Evolutionary conservation across 2,113 vertebrate species (phyloP).

Genomic region (Bos taurus): DNA sequence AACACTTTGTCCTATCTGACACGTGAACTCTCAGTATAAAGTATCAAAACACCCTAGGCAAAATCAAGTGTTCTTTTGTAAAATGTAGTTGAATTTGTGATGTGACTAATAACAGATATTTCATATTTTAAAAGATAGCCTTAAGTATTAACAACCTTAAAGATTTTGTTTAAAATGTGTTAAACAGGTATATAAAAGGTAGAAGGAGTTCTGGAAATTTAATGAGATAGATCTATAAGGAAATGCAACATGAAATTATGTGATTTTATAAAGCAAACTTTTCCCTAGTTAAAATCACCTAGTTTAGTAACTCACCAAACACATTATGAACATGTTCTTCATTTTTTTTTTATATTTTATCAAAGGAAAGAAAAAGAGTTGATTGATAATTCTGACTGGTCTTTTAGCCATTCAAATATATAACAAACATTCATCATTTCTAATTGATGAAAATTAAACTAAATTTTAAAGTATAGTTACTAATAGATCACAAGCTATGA

Average conservation of each 20-base stretch:
- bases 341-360: not conserved
- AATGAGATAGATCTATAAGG: not conserved
- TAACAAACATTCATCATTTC: conserved; percentile 51
- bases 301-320: not conserved
- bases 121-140: not conserved
- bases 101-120: not conserved
- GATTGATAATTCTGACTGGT: not conserved
- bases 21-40: not conserved
- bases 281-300: not conserved
- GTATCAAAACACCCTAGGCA: not conserved
- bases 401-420: conserved; percentile 41
- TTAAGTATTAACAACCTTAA: not conserved
- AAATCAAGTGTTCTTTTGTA: not conserved
- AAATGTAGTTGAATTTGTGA: not conserved
- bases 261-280: not conserved
- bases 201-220: not conserved
- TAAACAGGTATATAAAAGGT: not conserved
- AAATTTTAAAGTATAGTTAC: conserved; percentile 44
- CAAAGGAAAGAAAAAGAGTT: not conserved
- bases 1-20: not conserved
- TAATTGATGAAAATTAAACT: conserved; percentile 48
- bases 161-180: not conserved
- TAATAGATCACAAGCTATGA: not conserved
- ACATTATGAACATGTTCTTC: not conserved
- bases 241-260: not conserved